A percentile compares a stretch with the other conserved stretches of the same genome.
Evolutionary conservation across 2,888 invertebrate genomes (phyloP).

Genomic region (Linnaemya vulpina): DNA sequence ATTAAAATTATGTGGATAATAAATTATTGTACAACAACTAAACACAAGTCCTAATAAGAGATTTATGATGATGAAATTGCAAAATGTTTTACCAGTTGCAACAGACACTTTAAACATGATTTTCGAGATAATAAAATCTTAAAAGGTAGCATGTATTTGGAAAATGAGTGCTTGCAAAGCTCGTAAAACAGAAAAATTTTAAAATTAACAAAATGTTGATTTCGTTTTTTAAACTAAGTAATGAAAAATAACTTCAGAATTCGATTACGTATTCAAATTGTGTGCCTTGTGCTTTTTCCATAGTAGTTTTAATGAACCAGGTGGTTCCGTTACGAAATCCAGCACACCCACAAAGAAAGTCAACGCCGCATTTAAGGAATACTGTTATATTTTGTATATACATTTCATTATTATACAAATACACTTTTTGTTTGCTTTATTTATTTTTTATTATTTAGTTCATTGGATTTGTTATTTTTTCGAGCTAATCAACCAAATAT

Average conservation of each 20-base stretch:
- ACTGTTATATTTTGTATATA: background rate
- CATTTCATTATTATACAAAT: constrained; percentile 27
- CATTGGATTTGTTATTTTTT: constrained; percentile 60
- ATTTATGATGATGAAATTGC: constrained; percentile 65
- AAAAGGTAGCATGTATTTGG: constrained; percentile 16
- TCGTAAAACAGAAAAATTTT: background rate
- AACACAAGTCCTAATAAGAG: constrained; percentile 36
- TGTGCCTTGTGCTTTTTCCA: background rate
- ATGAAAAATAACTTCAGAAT: background rate
- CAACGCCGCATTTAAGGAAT: background rate
- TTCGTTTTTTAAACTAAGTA: background rate
- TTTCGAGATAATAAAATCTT: background rate
- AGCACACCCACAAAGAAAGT: background rate
- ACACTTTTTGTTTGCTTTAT: constrained; percentile 5
- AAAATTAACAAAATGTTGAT: constrained; percentile 15
- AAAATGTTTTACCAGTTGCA: constrained; percentile 3
- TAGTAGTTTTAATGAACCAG: constrained; percentile 41
- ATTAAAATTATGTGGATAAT: constrained; percentile 51
- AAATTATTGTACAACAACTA: constrained; percentile 46
- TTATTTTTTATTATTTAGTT: constrained; percentile 42
- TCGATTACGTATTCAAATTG: constrained; percentile 5
- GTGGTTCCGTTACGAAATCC: constrained; percentile 40
- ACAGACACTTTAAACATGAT: constrained; percentile 13
- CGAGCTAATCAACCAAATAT: constrained; percentile 63
- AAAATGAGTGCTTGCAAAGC: background rate